Conservation (phyloP, 2,888 invertebrate species). For the Helicoverpa assulta region DNA sequence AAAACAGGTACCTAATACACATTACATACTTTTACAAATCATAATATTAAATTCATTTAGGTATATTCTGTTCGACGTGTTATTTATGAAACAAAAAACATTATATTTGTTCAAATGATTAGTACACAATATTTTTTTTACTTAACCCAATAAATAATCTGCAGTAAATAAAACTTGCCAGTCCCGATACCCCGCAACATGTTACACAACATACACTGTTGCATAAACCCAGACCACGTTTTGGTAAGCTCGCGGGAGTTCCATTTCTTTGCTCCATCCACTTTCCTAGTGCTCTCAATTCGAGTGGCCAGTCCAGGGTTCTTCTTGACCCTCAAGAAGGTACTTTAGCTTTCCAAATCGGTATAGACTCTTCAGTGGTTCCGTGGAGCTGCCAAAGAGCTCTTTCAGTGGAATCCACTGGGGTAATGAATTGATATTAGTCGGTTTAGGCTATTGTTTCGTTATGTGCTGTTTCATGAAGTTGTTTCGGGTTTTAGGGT, state of each 20-base stretch:
- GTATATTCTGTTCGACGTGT: no score
- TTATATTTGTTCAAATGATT: no score
- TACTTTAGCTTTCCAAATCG: conserved; percentile 9
- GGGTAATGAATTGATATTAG: background rate
- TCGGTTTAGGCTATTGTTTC: background rate
- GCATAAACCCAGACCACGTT: conserved; percentile 8
- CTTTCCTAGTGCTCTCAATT: conserved; percentile 43
- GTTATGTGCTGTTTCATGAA: background rate
- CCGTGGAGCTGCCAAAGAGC: conserved; percentile 14
- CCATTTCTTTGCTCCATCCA: conserved; percentile 32
- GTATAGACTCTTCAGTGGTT: conserved; percentile 28
- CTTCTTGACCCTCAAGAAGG: conserved; percentile 21
- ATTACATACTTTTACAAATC: no score
- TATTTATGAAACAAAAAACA: no score
- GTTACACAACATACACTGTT: background rate
- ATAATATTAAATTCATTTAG: no score
- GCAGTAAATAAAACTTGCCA: background rate
- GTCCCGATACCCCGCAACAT: background rate
- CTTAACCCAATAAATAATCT: no score
- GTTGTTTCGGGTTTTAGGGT: no score
- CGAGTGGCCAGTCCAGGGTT: conserved; percentile 34
- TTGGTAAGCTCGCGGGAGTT: conserved; percentile 9
- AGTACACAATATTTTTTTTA: no score
- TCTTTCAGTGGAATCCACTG: background rate
- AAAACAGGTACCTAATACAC: no score